Evolutionary conservation across 2,113 vertebrate genomes (phyloP).

Genomic region (Pelecanus crispus): DNA sequence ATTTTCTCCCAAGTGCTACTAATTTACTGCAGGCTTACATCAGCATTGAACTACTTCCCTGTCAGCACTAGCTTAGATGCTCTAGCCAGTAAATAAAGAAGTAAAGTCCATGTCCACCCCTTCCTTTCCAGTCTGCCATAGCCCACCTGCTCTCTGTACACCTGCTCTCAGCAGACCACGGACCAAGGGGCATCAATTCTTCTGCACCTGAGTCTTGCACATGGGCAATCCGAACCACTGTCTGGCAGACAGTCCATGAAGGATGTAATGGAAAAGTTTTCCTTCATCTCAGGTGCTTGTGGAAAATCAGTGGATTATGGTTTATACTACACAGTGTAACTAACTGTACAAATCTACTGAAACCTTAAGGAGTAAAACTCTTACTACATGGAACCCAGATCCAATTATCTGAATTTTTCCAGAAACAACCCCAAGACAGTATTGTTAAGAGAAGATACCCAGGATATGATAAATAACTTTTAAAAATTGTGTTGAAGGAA

Average conservation of each 20-base stretch:
- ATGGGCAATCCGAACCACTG: neutral
- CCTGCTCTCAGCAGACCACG: neutral
- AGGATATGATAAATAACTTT: neutral
- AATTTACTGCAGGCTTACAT: neutral
- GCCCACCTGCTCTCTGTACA: neutral
- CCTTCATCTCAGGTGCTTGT: neutral
- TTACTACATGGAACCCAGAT: neutral
- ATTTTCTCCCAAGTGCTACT: neutral
- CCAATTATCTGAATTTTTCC: neutral
- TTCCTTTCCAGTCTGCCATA: neutral
- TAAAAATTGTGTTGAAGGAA: neutral
- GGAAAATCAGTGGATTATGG: neutral
- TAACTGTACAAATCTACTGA: neutral
- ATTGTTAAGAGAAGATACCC: neutral
- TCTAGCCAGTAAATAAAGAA: neutral
- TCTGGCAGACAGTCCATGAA: neutral
- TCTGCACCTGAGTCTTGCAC: neutral
- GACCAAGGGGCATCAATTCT: neutral
- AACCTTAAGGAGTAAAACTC: neutral
- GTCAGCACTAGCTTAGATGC: neutral
- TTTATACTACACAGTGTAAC: neutral
- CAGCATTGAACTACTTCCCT: neutral
- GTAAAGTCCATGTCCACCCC: neutral
- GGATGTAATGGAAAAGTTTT: neutral
- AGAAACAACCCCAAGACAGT: neutral